Conservation (phyloP, 2,113 vertebrate genomes). For the Columbina picui region DNA sequence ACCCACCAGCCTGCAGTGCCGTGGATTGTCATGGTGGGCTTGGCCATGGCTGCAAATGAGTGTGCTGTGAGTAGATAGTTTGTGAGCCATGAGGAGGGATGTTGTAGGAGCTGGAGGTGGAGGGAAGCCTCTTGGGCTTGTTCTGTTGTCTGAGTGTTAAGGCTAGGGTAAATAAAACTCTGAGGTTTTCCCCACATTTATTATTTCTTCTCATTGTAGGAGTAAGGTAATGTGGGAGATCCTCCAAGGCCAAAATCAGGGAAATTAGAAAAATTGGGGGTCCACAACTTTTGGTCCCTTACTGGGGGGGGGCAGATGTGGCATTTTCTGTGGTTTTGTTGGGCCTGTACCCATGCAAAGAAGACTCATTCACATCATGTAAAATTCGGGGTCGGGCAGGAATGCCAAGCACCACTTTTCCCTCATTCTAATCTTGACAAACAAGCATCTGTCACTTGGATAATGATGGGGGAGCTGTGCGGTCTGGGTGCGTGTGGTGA, state of each 20-base stretch:
- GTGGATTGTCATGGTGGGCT: background rate
- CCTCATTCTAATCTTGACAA: background rate
- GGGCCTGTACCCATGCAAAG: background rate
- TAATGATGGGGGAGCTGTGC: background rate
- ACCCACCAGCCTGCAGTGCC: background rate
- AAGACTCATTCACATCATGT: background rate
- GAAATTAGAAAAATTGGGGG: no score
- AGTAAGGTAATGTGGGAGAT: background rate
- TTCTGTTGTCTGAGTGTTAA: background rate
- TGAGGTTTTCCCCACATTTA: background rate
- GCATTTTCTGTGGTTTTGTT: background rate
- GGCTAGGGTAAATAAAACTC: background rate
- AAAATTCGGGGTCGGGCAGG: background rate
- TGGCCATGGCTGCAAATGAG: background rate
- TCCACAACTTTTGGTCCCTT: no score
- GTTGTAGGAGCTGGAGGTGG: background rate
- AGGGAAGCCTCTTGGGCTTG: background rate
- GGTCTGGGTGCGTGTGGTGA: background rate
- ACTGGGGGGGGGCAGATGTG: background rate
- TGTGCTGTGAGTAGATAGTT: background rate
- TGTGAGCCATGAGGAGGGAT: fast-evolving
- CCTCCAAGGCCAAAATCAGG: background rate
- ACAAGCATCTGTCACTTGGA: background rate
- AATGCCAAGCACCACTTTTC: background rate
- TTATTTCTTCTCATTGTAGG: background rate